Base-by-base conservation (phyloP, 2,888 invertebrate genomes). In the Diarsia brunnea region DNA sequence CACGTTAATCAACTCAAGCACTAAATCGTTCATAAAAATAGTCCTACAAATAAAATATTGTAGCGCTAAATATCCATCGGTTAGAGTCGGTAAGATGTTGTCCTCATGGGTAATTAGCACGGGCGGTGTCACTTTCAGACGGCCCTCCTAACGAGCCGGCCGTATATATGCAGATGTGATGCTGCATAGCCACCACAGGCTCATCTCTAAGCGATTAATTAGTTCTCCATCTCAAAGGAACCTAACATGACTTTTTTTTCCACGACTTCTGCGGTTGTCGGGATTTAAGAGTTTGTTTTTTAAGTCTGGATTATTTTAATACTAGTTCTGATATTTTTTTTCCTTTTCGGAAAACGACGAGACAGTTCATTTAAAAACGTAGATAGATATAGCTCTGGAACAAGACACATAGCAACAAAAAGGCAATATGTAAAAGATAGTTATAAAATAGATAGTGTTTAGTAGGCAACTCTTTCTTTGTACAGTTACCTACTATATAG, bases 61-160 rank as follows among this genome's bases (percentile, higher is more conserved):
- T 73, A 78, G 81, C 75, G 82, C 82, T 87, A 88, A 89, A 89
- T 87, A 88, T 91, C 87, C 86, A 89, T 85, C 82, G 83, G 81
- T 84, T 82, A 88, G 87, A 85, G 85, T 80, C 79, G 77, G 87
- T 88, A 87, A 91, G 92, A 92, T 91, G 91, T 89, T 91, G 93
- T 95, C 93, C 93, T 94, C 91, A 85, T 90, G 89, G 92, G 92
- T 94, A 95, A 96, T 96, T 96, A 95, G 94, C 94, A 88, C 85
- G 82, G 88, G 79, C 86, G 95, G 95, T 96, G 96, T 96, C 96
- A 96, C 91, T 95, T 95, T 94, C 96, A 96, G 95, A 95, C 92
- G 91, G 84, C 82, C 85, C 86, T 91, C 87, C 93, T 95, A 95
- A 95, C 95, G 94, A 95, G 94, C 60, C 69, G 12, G 67, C 73